These are phyloP conservation scores for Meleagris gallopavo DNA, from an alignment of 2,113 vertebrate genomes.

Conservation along the genomic window DNA sequence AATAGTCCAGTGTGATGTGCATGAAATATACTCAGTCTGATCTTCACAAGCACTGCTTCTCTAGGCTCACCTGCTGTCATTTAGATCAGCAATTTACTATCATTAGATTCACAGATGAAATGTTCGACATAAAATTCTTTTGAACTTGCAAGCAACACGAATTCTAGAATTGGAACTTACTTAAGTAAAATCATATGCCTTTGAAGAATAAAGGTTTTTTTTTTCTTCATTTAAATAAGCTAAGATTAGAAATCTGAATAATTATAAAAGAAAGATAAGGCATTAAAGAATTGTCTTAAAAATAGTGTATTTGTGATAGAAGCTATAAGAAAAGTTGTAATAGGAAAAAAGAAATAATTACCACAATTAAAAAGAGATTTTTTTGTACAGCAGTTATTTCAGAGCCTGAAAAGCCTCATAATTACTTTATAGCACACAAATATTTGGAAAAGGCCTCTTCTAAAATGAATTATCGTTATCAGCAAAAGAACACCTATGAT, in stretches of 20 bases:
- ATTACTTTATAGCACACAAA: neutral
- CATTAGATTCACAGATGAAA: neutral
- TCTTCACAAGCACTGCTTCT: neutral
- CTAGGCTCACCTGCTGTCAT: neutral
- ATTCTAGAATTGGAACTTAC: neutral
- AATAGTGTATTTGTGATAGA: neutral
- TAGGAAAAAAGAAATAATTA: neutral
- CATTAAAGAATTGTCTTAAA: neutral
- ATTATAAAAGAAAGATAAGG: neutral
- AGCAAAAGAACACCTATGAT: neutral
- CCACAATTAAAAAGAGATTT: neutral
- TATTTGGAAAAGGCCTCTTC: neutral
- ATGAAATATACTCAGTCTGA: neutral
- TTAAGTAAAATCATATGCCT: neutral
- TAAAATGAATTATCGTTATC: neutral
- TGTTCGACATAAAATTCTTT: neutral
- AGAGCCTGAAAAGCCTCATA: neutral
- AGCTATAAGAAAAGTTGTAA: neutral
- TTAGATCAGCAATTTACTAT: neutral
- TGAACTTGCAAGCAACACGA: neutral
- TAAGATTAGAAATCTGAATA: neutral
- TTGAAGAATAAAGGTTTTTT: neutral
- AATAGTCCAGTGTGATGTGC: neutral
- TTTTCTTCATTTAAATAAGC: neutral
- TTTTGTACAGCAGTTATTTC: neutral